Evolutionary conservation across 2,888 invertebrate genomes (phyloP).

Genomic region (Synanthedon formicaeformis): DNA sequence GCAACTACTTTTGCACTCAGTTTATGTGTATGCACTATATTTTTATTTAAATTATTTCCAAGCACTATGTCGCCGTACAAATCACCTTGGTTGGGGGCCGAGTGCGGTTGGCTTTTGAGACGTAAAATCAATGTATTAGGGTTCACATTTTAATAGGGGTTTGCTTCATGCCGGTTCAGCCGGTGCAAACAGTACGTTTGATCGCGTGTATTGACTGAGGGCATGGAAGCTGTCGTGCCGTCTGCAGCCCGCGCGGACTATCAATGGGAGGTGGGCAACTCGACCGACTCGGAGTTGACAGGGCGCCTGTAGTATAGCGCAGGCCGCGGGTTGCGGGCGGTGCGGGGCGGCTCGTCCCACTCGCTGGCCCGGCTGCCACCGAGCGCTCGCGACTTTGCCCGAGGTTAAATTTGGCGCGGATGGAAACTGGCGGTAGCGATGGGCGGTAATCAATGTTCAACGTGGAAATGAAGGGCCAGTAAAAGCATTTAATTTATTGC

Average conservation of each 20-base stretch:
- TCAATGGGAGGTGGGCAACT: conserved; percentile 35
- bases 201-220: conserved; percentile 27
- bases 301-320: conserved; percentile 12
- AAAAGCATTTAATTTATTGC: conserved; percentile 25
- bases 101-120: background rate
- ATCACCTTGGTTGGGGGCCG: background rate
- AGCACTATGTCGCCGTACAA: background rate
- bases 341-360: conserved; percentile 31
- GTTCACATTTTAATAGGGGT: conserved; percentile 43
- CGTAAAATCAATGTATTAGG: background rate
- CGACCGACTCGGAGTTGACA: conserved; percentile 21
- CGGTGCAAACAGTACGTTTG: conserved; percentile 25
- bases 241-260: conserved; percentile 57
- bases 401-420: conserved; percentile 69
- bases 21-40: conserved; percentile 20
- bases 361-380: conserved; percentile 40
- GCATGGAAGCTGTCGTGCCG: conserved; percentile 40
- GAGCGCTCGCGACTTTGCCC: conserved; percentile 50
- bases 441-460: conserved; percentile 64
- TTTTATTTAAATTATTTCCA: conserved; percentile 8
- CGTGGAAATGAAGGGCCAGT: conserved; percentile 40
- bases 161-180: conserved; percentile 27
- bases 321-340: conserved; percentile 5
- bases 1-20: conserved; percentile 18
- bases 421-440: conserved; percentile 52